These are phyloP conservation scores for Syrrhaptes paradoxus DNA, from an alignment of 2,113 vertebrate genomes.

Conservation along the genomic window DNA sequence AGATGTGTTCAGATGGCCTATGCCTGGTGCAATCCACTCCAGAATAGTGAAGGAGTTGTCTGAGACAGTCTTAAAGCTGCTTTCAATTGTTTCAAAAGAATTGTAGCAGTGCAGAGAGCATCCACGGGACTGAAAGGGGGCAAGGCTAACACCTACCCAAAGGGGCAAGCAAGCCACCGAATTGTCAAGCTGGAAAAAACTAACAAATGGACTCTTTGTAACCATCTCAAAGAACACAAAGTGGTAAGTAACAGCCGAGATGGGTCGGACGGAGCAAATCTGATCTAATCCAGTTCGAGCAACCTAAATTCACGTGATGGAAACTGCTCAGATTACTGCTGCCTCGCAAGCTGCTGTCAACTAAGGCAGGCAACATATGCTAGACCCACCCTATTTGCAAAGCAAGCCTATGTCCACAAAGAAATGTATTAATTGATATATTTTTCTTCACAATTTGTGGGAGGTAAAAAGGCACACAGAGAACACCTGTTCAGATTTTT, in stretches of 20 bases:
- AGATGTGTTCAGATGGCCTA: neutral
- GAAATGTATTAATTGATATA: neutral
- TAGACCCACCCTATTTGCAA: neutral
- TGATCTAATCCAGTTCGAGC: conserved; percentile 41
- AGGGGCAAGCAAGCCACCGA: neutral
- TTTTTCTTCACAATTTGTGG: neutral
- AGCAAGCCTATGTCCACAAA: neutral
- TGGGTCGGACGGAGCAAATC: neutral
- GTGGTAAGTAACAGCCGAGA: neutral
- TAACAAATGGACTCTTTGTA: conserved; percentile 42
- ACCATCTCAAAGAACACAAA: neutral
- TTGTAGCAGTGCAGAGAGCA: neutral
- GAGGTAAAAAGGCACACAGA: neutral
- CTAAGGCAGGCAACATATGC: neutral
- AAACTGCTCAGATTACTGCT: neutral
- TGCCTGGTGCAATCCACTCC: neutral
- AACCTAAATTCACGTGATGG: conserved; percentile 28
- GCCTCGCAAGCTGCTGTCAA: neutral
- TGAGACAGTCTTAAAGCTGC: neutral
- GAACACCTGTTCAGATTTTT: neutral
- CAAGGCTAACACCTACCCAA: neutral
- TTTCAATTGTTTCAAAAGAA: neutral
- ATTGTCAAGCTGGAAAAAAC: conserved; percentile 13
- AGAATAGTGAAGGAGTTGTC: neutral
- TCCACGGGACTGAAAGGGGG: neutral